Conservation (phyloP, 2,113 vertebrate genomes). For the Myiozetetes cayanensis region DNA sequence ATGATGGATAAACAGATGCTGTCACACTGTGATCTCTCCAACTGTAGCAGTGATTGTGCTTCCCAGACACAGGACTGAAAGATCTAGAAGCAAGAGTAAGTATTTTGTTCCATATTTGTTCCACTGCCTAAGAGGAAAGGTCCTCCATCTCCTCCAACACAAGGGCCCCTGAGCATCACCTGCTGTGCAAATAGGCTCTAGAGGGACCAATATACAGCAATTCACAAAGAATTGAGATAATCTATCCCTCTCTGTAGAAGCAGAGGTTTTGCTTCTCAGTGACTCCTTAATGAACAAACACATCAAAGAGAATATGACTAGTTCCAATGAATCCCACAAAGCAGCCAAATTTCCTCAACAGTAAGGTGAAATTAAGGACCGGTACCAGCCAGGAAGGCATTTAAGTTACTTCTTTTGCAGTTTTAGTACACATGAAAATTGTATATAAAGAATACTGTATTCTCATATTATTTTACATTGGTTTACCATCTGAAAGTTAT, state of each 20-base stretch:
- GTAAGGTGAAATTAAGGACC: neutral
- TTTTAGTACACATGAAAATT: neutral
- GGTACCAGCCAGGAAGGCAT: neutral
- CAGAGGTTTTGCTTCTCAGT: neutral
- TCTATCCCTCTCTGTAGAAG: neutral
- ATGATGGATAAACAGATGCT: slow-evolving; percentile 22
- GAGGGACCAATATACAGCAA: neutral
- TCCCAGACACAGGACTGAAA: neutral
- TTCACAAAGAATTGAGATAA: neutral
- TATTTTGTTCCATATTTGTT: neutral
- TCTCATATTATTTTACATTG: neutral
- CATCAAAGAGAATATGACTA: neutral
- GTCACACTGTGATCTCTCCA: neutral
- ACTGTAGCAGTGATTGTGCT: neutral
- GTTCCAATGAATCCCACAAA: neutral
- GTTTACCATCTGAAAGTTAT: neutral
- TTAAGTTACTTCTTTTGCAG: neutral
- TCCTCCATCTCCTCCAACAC: neutral
- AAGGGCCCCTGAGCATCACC: neutral
- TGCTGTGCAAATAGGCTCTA: neutral
- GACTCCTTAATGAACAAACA: neutral
- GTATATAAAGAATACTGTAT: neutral
- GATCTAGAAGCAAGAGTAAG: neutral
- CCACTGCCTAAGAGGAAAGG: neutral
- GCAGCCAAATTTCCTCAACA: neutral